phyloP scores from a whole-genome alignment of 2,888 invertebrate species.

The Ormia ochracea region DNA sequence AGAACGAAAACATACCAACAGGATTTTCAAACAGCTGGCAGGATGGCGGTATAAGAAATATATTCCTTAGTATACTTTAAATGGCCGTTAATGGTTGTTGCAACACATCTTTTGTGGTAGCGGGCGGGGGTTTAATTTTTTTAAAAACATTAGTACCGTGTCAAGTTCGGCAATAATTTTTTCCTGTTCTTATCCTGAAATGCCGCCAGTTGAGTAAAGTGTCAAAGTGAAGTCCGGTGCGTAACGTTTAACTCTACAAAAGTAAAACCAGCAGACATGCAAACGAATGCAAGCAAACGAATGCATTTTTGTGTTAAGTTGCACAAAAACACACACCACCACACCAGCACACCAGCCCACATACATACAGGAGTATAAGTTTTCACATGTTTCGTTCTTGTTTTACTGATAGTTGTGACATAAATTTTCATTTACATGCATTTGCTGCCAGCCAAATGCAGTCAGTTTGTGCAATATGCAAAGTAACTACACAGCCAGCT shows the following conservation, averaged over 20 bases:
- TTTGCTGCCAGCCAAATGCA: conserved; percentile 27
- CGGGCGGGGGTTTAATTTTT: not conserved
- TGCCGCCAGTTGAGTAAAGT: conserved; percentile 51
- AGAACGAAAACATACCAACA: conserved; percentile 1
- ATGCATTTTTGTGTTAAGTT: not conserved
- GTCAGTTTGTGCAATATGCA: conserved; percentile 34
- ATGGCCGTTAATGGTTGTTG: conserved; percentile 2
- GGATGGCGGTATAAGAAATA: not conserved
- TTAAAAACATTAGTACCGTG: conserved; percentile 32
- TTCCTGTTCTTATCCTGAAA: conserved; percentile 52
- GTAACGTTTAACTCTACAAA: conserved; percentile 1
- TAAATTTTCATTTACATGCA: conserved; percentile 46
- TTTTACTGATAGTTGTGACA: conserved; percentile 34
- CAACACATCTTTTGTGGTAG: not conserved
- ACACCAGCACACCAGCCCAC: no score
- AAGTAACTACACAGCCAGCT: conserved; percentile 18
- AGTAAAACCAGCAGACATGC: conserved; percentile 9
- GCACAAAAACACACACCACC: not conserved
- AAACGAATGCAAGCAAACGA: not conserved
- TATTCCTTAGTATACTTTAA: not conserved
- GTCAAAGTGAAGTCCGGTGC: conserved; percentile 33
- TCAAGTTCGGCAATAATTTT: conserved; percentile 46
- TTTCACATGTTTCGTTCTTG: not conserved
- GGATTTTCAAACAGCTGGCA: not conserved
- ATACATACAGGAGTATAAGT: no score